Evolutionary conservation across 2,113 vertebrate species (phyloP).

Genomic region (Paradoxurus hermaphroditus): DNA sequence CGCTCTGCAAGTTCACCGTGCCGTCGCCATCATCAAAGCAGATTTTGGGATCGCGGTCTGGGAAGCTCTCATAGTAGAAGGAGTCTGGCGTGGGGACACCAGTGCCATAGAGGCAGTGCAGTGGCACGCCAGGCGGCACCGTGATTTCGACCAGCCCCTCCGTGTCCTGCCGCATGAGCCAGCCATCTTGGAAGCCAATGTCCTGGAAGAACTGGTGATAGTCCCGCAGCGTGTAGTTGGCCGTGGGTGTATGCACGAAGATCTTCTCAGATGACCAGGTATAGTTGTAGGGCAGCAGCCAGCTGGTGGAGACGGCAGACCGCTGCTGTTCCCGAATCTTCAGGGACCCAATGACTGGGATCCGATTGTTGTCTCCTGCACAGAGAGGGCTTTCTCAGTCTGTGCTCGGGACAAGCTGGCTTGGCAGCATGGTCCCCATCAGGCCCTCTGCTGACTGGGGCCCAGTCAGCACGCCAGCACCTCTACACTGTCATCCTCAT

Average conservation of each 20-base stretch:
- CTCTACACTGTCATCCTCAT: background rate
- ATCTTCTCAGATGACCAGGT: constrained; percentile 91
- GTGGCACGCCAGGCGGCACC: constrained; percentile 87
- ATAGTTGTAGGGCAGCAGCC: constrained; percentile 94
- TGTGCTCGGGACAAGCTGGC: background rate
- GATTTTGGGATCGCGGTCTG: constrained; percentile 92
- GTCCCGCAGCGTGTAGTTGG: constrained; percentile 94
- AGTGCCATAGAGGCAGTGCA: constrained; percentile 94
- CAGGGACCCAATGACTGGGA: constrained; percentile 93
- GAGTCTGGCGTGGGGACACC: constrained; percentile 88
- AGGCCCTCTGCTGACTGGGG: background rate
- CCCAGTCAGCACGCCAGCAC: background rate
- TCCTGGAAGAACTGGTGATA: constrained; percentile 91
- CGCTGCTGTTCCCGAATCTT: constrained; percentile 96
- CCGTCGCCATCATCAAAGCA: constrained; percentile 90
- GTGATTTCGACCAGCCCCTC: constrained; percentile 86
- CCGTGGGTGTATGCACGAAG: constrained; percentile 88
- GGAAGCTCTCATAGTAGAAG: constrained; percentile 91
- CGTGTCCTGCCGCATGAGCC: constrained; percentile 93
- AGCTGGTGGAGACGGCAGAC: constrained; percentile 92
- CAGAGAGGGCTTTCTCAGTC: background rate
- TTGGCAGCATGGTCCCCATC: background rate
- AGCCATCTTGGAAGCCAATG: constrained; percentile 91
- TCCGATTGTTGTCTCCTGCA: constrained; percentile 95
- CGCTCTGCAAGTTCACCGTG: constrained; percentile 94